phyloP scores from a whole-genome alignment of 1,140 invertebrate genomes.

The Neotoxoptera formosana region DNA sequence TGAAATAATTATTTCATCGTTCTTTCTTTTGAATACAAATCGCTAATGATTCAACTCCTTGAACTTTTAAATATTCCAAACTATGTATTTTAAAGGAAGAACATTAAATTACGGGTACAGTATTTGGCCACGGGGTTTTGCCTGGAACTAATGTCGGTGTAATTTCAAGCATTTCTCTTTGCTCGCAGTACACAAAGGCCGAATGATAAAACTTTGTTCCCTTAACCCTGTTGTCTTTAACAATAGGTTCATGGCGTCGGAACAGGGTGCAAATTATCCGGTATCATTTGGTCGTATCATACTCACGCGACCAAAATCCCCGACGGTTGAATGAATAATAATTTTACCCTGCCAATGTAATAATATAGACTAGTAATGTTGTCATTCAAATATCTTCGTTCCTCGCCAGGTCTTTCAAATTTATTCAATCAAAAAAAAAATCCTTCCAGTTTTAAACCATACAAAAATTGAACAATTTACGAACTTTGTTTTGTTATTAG shows the following conservation, averaged over 20 bases:
- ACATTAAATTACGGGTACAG: slow-evolving; percentile 18
- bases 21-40: neutral
- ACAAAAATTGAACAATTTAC: neutral
- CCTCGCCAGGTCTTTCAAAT: neutral
- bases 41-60: neutral
- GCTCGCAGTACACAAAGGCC: neutral
- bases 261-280: neutral
- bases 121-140: neutral
- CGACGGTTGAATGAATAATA: neutral
- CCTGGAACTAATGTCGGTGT: neutral
- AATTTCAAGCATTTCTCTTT: slow-evolving; percentile 37
- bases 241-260: neutral
- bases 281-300: slow-evolving; percentile 32
- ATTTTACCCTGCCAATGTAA: neutral
- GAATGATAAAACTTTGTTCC: slow-evolving; percentile 36
- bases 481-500: neutral
- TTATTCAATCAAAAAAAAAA: neutral
- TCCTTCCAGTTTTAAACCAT: neutral
- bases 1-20: neutral
- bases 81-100: neutral
- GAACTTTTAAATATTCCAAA: slow-evolving; percentile 16
- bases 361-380: neutral
- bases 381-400: neutral
- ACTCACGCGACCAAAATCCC: neutral
- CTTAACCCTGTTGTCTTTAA: neutral